phyloP scores from a whole-genome alignment of 1,140 invertebrate genomes.

The Heliconius hewitsoni region DNA sequence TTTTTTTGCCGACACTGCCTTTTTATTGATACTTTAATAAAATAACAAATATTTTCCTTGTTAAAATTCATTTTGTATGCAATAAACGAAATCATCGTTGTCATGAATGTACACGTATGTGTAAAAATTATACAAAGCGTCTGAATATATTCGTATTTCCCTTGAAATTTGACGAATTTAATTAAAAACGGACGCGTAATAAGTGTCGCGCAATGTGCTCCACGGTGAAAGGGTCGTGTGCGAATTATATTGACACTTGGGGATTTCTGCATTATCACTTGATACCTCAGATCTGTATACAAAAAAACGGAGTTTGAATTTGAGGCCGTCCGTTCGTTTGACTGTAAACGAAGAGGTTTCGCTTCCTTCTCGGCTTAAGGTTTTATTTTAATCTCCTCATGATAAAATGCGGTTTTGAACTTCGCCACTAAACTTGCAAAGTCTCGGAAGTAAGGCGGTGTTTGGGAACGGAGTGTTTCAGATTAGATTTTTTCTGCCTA shows the following conservation, averaged over 20 bases:
- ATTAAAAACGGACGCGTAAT: conserved; percentile 28
- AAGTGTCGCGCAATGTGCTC: not conserved
- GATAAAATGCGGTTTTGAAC: no score
- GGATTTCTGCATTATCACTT: not conserved
- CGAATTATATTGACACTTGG: not conserved
- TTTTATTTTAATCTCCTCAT: no score
- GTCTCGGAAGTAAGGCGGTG: no score
- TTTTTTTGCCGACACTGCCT: not conserved
- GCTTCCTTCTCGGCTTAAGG: no score
- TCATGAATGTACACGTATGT: conserved; percentile 14
- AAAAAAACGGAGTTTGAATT: no score
- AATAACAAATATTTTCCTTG: not conserved
- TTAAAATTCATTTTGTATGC: conserved; percentile 4
- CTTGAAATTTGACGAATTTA: conserved; percentile 35
- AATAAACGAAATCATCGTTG: conserved; percentile 20
- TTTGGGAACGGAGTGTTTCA: no score
- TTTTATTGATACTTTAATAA: not conserved
- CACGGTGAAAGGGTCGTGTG: not conserved
- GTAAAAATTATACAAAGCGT: conserved; percentile 31
- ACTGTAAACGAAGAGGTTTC: no score
- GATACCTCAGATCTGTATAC: no score
- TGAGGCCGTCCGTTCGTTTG: no score
- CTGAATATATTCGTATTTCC: conserved; percentile 25
- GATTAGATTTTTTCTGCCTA: no score
- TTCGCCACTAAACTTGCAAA: no score